Evolutionary conservation across 1,140 invertebrate genomes (phyloP).

Genomic region (Stegodyphus dumicola): DNA sequence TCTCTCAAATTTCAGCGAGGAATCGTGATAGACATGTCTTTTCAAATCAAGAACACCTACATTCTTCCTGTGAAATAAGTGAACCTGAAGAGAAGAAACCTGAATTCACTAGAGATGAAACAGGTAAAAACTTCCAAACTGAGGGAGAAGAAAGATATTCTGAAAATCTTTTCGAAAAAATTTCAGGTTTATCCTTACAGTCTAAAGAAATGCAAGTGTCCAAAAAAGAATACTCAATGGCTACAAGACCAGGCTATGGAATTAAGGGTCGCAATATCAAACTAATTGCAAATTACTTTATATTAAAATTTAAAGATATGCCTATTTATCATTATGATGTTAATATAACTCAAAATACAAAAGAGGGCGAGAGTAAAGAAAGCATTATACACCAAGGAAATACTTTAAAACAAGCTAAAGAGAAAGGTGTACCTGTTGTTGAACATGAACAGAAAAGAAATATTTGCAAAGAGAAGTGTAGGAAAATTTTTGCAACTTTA

Average conservation of each 20-base stretch:
- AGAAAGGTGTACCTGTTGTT: not conserved
- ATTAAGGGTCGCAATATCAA: conserved; percentile 9
- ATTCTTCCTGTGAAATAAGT: too few species aligned
- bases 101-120: too few species aligned
- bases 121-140: too few species aligned
- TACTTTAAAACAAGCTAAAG: conserved; percentile 3
- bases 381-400: not conserved
- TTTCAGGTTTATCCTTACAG: not conserved
- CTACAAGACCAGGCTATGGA: conserved; percentile 19
- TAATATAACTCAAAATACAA: conserved; percentile 10
- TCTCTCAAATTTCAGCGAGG: too few species aligned
- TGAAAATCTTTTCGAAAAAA: not conserved
- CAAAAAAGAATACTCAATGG: not conserved
- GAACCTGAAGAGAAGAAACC: too few species aligned
- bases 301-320: not conserved
- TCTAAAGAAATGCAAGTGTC: not conserved
- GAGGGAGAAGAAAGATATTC: too few species aligned
- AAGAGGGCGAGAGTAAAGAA: conserved; percentile 7
- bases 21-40: too few species aligned
- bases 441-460: conserved; percentile 21
- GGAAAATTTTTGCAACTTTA: conserved; percentile 12
- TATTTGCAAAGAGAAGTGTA: conserved; percentile 20
- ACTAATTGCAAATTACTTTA: conserved; percentile 32
- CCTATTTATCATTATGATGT: conserved; percentile 44
- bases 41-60: too few species aligned